Conservation (phyloP, 2,888 invertebrate genomes). For the Globia sparganii region DNA sequence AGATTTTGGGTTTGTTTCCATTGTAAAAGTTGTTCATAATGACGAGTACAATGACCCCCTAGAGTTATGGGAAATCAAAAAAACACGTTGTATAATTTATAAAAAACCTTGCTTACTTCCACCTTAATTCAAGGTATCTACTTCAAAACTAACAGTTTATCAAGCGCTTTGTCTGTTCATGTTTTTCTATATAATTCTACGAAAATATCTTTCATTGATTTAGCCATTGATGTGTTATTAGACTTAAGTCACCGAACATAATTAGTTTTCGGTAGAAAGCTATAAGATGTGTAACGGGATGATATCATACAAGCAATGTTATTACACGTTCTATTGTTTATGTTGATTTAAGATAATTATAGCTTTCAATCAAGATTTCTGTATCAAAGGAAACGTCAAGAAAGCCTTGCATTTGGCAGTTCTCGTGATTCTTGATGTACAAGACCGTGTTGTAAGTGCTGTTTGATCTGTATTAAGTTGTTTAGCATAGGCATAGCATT, state of each 20-base stretch:
- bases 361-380: background rate
- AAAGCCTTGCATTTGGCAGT: background rate
- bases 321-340: background rate
- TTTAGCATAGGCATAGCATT: too few species aligned
- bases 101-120: too few species aligned
- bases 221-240: background rate
- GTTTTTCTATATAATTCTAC: background rate
- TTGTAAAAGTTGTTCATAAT: too few species aligned
- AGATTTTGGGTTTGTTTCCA: too few species aligned
- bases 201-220: conserved; percentile 3
- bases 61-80: too few species aligned
- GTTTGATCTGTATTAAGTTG: conserved; percentile 5
- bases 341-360: background rate
- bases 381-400: background rate
- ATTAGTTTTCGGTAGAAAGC: background rate
- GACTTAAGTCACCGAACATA: background rate
- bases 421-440: conserved; percentile 5
- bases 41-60: too few species aligned
- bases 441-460: background rate
- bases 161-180: background rate
- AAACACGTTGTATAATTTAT: too few species aligned
- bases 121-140: background rate
- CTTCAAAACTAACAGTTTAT: background rate
- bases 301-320: background rate
- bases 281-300: too few species aligned